phyloP scores from a whole-genome alignment of 2,797 vertebrate genomes.

The Coreius guichenoti region DNA sequence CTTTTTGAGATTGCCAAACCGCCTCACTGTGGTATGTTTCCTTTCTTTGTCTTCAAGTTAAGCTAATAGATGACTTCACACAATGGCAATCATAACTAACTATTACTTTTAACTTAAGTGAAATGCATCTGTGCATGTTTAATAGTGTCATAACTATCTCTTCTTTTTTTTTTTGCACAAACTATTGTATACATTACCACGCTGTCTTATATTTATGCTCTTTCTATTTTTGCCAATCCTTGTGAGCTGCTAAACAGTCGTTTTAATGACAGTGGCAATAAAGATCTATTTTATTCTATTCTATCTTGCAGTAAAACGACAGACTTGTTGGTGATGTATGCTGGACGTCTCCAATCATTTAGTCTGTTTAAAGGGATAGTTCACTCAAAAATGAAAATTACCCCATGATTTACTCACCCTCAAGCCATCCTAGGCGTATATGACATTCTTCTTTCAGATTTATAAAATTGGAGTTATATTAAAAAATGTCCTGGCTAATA shows the following conservation, averaged over 20 bases:
- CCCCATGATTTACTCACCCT: too few species aligned
- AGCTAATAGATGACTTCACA: not conserved
- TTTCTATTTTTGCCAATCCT: not conserved
- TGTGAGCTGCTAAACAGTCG: not conserved
- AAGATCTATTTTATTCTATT: not conserved
- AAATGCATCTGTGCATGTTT: too few species aligned
- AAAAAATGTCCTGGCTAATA: too few species aligned
- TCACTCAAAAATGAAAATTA: too few species aligned
- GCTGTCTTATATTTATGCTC: too few species aligned
- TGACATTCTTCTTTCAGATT: too few species aligned
- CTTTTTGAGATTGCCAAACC: constrained; percentile 99
- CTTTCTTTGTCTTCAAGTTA: constrained; percentile 5
- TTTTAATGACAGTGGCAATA: not conserved
- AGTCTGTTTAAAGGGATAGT: not conserved
- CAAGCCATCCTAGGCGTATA: too few species aligned
- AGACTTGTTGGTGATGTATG: not conserved
- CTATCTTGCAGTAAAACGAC: not conserved
- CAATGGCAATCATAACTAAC: not conserved
- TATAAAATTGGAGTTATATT: too few species aligned
- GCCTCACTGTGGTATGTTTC: constrained; percentile 80
- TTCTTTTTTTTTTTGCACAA: too few species aligned
- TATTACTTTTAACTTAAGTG: not conserved
- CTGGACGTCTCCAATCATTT: not conserved
- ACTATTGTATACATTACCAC: too few species aligned
- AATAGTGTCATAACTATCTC: too few species aligned